Evolutionary conservation across 2,113 vertebrate genomes (phyloP).

Genomic region (Chaetops frenatus): DNA sequence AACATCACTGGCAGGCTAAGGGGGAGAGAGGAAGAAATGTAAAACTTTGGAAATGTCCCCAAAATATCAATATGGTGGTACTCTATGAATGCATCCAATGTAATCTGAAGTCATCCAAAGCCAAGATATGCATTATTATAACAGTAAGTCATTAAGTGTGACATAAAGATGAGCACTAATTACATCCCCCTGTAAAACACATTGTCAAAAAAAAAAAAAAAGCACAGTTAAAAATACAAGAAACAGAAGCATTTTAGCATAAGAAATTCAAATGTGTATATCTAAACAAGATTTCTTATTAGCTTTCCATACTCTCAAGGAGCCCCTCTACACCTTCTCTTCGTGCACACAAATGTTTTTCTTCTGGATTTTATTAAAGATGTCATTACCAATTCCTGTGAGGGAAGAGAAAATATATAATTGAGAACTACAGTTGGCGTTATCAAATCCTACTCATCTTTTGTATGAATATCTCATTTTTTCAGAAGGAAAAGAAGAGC

Average conservation of each 20-base stretch:
- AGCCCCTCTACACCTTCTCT: not conserved
- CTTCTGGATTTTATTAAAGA: not conserved
- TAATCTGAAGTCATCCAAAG: not conserved
- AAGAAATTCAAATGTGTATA: not conserved
- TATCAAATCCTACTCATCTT: not conserved
- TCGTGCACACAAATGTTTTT: not conserved
- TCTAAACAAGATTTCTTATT: not conserved
- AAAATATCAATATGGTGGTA: not conserved
- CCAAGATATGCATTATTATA: not conserved
- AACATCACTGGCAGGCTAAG: not conserved
- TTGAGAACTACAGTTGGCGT: not conserved
- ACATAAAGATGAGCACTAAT: not conserved
- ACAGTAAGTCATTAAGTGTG: not conserved
- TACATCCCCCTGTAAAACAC: not conserved
- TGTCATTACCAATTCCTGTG: not conserved
- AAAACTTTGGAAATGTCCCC: not conserved
- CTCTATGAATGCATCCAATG: not conserved
- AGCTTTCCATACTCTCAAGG: not conserved
- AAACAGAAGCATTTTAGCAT: not conserved
- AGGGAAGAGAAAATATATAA: not conserved
- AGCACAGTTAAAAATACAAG: not conserved
- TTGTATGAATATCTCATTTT: not conserved
- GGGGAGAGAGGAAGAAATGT: accelerated
- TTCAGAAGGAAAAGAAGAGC: not conserved
- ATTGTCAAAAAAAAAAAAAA: not conserved